Evolutionary conservation across 2,113 vertebrate genomes (phyloP).

Genomic region (Mobula hypostoma): DNA sequence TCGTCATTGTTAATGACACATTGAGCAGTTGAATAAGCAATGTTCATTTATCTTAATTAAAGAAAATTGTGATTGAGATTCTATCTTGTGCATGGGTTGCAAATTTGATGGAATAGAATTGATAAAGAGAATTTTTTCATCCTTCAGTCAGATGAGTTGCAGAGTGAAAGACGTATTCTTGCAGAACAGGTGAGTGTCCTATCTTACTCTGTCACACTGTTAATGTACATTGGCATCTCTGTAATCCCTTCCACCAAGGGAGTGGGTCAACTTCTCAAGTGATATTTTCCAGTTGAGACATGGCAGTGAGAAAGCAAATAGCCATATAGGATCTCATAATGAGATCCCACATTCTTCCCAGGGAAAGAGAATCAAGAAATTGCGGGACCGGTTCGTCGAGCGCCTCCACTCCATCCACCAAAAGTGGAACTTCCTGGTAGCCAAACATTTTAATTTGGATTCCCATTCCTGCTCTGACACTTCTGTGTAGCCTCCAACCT

Average conservation of each 20-base stretch:
- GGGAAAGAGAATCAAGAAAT: too few relatives aligned
- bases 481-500: too few relatives aligned
- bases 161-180: not conserved
- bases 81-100: conserved; percentile 44
- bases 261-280: not conserved
- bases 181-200: not conserved
- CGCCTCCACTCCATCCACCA: too few relatives aligned
- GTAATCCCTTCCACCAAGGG: not conserved
- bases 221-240: not conserved
- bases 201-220: not conserved
- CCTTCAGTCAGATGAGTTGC: not conserved
- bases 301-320: too few relatives aligned
- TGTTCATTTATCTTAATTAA: conserved; percentile 66
- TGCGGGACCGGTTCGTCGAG: too few relatives aligned
- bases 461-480: too few relatives aligned
- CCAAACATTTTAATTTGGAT: too few relatives aligned
- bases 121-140: not conserved
- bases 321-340: too few relatives aligned
- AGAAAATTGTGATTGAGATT: conserved; percentile 59
- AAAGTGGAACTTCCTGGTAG: too few relatives aligned
- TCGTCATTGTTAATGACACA: conserved; percentile 42
- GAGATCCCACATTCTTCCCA: too few relatives aligned
- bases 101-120: conserved; percentile 44
- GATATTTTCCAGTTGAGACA: too few relatives aligned
- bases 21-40: conserved; percentile 56